Evolutionary conservation across 2,113 vertebrate species (phyloP).

Genomic region (Xerus inauris): DNA sequence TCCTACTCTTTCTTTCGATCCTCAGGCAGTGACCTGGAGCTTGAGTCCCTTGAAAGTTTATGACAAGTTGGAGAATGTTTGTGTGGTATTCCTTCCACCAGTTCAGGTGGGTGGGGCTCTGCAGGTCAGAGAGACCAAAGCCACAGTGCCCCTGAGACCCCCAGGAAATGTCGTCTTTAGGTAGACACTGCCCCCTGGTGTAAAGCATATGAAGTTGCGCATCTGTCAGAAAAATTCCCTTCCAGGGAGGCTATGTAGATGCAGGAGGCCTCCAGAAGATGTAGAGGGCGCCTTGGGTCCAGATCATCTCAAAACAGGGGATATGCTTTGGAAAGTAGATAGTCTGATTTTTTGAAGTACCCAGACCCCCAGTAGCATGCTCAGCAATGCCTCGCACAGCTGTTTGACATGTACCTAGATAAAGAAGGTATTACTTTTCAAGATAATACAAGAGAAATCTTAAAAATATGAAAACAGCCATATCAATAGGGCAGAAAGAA

Average conservation of each 20-base stretch:
- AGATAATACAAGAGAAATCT: not conserved
- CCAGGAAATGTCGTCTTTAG: not conserved
- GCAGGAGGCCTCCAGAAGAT: not conserved
- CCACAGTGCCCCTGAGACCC: not conserved
- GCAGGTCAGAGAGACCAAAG: not conserved
- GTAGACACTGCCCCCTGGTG: slow-evolving; percentile 45
- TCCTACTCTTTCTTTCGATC: not conserved
- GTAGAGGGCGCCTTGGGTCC: not conserved
- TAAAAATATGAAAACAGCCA: not conserved
- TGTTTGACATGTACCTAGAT: not conserved
- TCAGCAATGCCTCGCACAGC: not conserved
- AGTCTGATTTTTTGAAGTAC: not conserved
- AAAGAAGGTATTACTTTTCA: not conserved
- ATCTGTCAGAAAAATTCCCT: not conserved
- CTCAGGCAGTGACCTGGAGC: not conserved
- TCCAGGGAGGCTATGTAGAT: not conserved
- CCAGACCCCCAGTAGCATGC: not conserved
- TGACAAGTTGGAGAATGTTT: not conserved
- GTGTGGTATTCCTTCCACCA: not conserved
- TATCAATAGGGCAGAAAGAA: not conserved
- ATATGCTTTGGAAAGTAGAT: not conserved
- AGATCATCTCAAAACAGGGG: not conserved
- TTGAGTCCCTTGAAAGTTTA: not conserved
- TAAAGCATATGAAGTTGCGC: not conserved
- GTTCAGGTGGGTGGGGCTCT: not conserved